Evolutionary conservation across 1,140 invertebrate genomes (phyloP).

Genomic region (Calliopsis andreniformis): DNA sequence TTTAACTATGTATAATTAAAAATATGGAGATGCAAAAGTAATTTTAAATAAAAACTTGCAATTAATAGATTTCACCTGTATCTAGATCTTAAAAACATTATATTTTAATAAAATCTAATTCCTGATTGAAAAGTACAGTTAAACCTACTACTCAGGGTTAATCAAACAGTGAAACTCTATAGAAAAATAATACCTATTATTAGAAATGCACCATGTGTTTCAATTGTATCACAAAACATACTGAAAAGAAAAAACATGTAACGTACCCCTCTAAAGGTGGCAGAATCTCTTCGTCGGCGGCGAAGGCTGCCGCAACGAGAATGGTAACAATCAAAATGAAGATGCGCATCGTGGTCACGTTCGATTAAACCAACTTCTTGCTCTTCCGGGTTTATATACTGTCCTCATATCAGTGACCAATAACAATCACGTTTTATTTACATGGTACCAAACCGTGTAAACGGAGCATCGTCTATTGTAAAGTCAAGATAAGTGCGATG

Average conservation of each 20-base stretch:
- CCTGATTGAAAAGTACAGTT: no score
- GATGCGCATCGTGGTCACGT: conserved; percentile 72
- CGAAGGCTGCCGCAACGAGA: conserved; percentile 78
- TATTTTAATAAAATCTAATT: no score
- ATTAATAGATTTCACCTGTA: no score
- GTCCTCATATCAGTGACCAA: conserved; percentile 61
- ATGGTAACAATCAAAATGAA: conserved; percentile 87
- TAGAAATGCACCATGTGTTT: no score
- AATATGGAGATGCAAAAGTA: no score
- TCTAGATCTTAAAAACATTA: no score
- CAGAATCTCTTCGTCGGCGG: neutral
- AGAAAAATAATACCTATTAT: no score
- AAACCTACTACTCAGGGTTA: no score
- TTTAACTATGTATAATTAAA: no score
- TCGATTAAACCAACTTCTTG: neutral
- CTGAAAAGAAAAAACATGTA: neutral
- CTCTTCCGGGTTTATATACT: conserved; percentile 16
- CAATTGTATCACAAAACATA: no score
- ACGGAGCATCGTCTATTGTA: neutral
- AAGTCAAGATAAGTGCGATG: neutral
- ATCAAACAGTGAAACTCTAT: no score
- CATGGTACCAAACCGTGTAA: neutral
- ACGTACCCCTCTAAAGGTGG: conserved; percentile 36
- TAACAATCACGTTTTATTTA: neutral
- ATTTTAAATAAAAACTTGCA: no score